phyloP scores from a whole-genome alignment of 2,888 invertebrate species.

The Choristoneura rosaceana region DNA sequence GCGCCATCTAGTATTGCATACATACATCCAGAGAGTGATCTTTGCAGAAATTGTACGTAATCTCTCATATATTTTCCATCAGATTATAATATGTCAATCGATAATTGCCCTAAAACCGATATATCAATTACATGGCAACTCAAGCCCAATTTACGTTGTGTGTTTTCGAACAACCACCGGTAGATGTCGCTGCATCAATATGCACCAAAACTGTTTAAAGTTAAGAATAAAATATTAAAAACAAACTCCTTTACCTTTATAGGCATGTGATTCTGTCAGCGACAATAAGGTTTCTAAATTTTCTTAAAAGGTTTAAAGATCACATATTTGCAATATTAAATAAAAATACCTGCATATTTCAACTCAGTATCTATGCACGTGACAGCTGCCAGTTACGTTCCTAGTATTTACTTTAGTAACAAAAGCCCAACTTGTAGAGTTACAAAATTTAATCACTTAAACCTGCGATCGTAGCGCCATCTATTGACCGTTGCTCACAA shows the following conservation, averaged over 20 bases:
- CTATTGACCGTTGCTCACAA: background rate
- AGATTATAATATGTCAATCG: conserved; percentile 30
- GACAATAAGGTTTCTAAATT: background rate
- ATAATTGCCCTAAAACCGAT: conserved; percentile 41
- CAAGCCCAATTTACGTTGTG: conserved; percentile 44
- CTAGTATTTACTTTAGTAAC: no score
- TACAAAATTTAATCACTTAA: background rate
- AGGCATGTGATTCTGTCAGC: no score
- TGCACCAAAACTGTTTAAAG: background rate
- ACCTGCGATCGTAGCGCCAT: background rate
- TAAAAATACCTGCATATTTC: no score
- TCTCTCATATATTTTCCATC: conserved; percentile 4
- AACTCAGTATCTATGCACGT: no score
- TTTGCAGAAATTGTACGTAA: background rate
- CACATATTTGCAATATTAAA: no score
- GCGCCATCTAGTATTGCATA: background rate
- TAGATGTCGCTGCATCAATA: conserved; percentile 15
- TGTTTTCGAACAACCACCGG: conserved; percentile 46
- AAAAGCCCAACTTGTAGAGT: no score
- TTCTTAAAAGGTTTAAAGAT: no score
- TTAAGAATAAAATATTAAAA: background rate
- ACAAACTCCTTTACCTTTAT: background rate
- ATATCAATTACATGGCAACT: conserved; percentile 45
- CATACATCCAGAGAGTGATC: background rate
- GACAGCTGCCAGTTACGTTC: no score